Base-by-base conservation (phyloP, 92 coral and sea anemone genomes). In the Zoanthus gigantus region DNA sequence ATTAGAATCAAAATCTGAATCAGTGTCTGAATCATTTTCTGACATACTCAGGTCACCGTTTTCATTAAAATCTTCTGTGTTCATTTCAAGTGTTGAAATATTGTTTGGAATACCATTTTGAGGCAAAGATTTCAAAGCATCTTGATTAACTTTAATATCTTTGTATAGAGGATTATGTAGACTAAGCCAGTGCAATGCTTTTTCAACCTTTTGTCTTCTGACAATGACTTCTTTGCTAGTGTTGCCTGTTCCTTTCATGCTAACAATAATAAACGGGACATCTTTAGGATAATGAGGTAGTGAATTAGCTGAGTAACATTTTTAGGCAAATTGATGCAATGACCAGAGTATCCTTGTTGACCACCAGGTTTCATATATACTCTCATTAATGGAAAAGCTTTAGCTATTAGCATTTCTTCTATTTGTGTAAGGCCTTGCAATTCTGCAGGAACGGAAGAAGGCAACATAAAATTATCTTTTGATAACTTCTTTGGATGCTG, bases 291-390 rank as follows among this genome's bases (percentile, higher is more conserved):
- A 90, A 5, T 30, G 83, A 13, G 93, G 69, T 23, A 61, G 17
- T 61, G 89, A 82, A 31, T 82, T 7, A 46, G 93, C 91, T 91
- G 91, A 5, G 61, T 78, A 44, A 90, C 53, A 74, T 89, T 71
- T 90, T 86, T 87, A 34, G 89, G 92, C 81, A 90, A 85, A 90
- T 90, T 89, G 52, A 86, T 86, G 31, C 90, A 86, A 52, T 89
- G 89, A 32, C 91, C 91, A 48, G 88, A 84, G 82, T 88, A 88
- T 32, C 92, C 92, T 65, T 84, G 74, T 89, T 90, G 89, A 46
- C 92, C 92, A 53, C 92, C 92, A 47, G 92, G 92, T 67, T 90
- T 90, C 48, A 90, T 86, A 90, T 53, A 85, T 86, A 90, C 90
- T 79, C 82, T 86, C 90, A 86, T 90, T 78, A 83, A 30, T 65